Evolutionary conservation across 2,113 vertebrate genomes (phyloP).

Genomic region (Megaleporinus macrocephalus): DNA sequence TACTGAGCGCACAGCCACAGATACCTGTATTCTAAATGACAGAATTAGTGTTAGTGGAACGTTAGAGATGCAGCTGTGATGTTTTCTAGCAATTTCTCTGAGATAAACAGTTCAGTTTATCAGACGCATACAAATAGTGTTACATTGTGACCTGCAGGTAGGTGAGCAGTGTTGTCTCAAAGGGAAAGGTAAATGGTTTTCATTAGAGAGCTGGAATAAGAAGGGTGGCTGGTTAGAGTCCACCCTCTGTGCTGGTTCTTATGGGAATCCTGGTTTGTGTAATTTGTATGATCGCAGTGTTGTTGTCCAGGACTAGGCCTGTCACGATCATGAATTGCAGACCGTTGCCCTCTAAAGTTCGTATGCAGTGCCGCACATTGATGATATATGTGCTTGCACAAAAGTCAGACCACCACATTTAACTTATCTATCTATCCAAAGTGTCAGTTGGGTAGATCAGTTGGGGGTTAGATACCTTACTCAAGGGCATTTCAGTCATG

Average conservation of each 20-base stretch:
- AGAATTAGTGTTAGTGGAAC: background rate
- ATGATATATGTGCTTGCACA: no score
- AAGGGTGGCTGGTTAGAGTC: background rate
- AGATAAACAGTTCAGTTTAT: background rate
- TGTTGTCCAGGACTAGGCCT: background rate
- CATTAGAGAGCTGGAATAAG: background rate
- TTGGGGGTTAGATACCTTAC: no score
- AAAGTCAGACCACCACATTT: no score
- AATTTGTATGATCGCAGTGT: no score
- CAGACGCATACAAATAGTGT: background rate
- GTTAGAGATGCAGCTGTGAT: background rate
- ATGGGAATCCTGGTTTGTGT: background rate
- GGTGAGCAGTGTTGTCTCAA: background rate
- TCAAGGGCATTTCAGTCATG: no score
- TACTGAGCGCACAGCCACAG: background rate
- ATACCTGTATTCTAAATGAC: background rate
- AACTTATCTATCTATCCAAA: no score
- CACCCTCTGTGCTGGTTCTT: background rate
- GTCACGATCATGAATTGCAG: background rate
- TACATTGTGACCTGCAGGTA: background rate
- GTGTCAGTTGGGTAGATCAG: no score
- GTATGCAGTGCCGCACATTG: no score
- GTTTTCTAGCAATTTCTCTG: background rate
- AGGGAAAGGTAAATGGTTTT: background rate
- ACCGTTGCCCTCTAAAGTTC: no score